These are phyloP conservation scores for Pasiphila rectangulata DNA, from an alignment of 2,888 invertebrate species.

Conservation along the genomic window DNA sequence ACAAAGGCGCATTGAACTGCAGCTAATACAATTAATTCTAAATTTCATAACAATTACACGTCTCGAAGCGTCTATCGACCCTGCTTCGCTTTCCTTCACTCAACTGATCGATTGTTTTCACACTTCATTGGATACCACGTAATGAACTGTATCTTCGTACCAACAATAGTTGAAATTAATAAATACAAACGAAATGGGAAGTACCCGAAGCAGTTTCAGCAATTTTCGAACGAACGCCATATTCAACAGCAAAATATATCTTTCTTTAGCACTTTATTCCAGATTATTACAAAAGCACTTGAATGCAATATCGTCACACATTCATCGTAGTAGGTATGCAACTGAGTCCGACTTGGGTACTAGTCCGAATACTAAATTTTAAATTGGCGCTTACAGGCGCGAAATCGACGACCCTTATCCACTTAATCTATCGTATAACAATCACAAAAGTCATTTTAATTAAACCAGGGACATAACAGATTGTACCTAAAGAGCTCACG, in stretches of 20 bases:
- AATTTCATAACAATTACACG: constrained; percentile 31
- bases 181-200: neutral
- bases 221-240: constrained; percentile 49
- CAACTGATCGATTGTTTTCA: constrained; percentile 28
- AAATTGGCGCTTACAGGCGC: constrained; percentile 23
- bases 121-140: constrained; percentile 23
- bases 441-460: no score
- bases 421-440: constrained; percentile 13
- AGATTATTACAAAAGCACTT: constrained; percentile 40
- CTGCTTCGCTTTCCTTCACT: constrained; percentile 31
- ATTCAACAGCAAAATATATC: constrained; percentile 49
- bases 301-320: constrained; percentile 64
- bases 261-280: constrained; percentile 30
- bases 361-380: constrained; percentile 39
- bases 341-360: constrained; percentile 24
- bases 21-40: constrained; percentile 22
- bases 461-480: no score
- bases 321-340: constrained; percentile 42
- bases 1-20: constrained; percentile 20
- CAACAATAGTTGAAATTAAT: neutral
- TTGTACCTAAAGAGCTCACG: no score
- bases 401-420: constrained; percentile 16
- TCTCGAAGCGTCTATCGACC: constrained; percentile 28
- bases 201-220: constrained; percentile 56
- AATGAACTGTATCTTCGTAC: neutral